A percentile compares a stretch with the other conserved stretches of the same genome.
Conservation (phyloP, 2,888 invertebrate species). For the Mayetiola destructor region DNA sequence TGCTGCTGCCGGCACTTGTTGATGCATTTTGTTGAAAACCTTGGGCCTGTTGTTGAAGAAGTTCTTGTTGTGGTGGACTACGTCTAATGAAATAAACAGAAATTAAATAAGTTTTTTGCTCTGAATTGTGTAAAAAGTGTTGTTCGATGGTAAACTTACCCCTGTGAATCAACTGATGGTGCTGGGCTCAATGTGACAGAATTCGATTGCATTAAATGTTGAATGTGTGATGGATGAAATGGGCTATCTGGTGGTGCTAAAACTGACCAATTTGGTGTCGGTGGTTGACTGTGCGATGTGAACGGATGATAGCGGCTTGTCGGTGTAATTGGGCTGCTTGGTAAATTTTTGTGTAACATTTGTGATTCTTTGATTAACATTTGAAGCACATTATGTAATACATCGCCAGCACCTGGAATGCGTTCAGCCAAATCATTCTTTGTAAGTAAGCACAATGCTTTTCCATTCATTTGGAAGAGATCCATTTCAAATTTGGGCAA, state of each 20-base stretch:
- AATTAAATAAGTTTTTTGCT: no score
- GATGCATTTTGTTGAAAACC: slow-evolving; percentile 25
- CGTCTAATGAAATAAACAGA: no score
- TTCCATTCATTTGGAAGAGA: slow-evolving; percentile 94
- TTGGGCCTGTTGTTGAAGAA: slow-evolving; percentile 20
- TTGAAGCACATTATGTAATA: slow-evolving; percentile 82
- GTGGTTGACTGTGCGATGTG: slow-evolving; percentile 67
- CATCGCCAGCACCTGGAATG: slow-evolving; percentile 85
- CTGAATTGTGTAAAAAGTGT: no score
- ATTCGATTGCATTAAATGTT: slow-evolving; percentile 64
- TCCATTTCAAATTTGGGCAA: slow-evolving; percentile 83
- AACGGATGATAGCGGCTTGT: slow-evolving; percentile 69
- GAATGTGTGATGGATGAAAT: slow-evolving; percentile 43
- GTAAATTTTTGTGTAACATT: slow-evolving; percentile 61
- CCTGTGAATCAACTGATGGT: slow-evolving; percentile 75
- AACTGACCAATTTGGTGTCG: slow-evolving; percentile 60
- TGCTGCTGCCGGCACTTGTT: slow-evolving; percentile 48
- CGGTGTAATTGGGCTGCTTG: slow-evolving; percentile 67
- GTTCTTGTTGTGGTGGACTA: slow-evolving; percentile 68
- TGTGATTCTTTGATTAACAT: slow-evolving; percentile 71
- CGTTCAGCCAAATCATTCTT: slow-evolving; percentile 81
- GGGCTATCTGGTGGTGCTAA: slow-evolving; percentile 37
- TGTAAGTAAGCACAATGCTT: slow-evolving; percentile 80
- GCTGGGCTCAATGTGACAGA: slow-evolving; percentile 84
- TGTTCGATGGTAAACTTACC: no score